A percentile compares a stretch with the other conserved stretches of the same genome.
Conservation (phyloP, 2,888 invertebrate species). For the Sarcophaga variegata region DNA sequence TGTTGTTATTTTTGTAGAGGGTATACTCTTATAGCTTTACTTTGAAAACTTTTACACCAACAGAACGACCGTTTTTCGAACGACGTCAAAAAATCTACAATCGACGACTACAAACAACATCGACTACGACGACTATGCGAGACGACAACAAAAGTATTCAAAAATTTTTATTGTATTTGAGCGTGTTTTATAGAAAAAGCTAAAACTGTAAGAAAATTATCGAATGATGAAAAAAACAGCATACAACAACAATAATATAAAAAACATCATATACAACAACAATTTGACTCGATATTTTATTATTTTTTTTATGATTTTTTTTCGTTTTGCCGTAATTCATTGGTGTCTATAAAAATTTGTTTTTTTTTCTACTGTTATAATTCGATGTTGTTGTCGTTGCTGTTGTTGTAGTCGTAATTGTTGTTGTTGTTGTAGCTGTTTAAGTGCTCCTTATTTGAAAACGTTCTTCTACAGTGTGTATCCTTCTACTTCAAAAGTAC, state of each 20-base stretch:
- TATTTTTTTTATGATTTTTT: neutral
- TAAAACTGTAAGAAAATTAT: conserved; percentile 32
- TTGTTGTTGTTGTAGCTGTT: conserved; percentile 18
- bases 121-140: conserved; percentile 64
- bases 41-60: conserved; percentile 66
- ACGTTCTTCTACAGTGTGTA: conserved; percentile 39
- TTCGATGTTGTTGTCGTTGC: neutral
- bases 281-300: conserved; percentile 55
- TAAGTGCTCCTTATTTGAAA: conserved; percentile 26
- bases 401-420: conserved; percentile 6
- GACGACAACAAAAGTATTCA: conserved; percentile 63
- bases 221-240: conserved; percentile 14
- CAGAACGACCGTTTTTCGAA: conserved; percentile 65
- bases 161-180: conserved; percentile 66
- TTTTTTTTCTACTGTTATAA: conserved; percentile 14
- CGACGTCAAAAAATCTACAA: conserved; percentile 64
- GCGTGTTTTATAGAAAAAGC: conserved; percentile 37
- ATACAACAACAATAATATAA: conserved; percentile 6
- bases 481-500: conserved; percentile 53
- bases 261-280: neutral
- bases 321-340: neutral
- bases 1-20: conserved; percentile 62
- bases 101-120: conserved; percentile 66
- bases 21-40: conserved; percentile 66
- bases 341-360: conserved; percentile 52